Evolutionary conservation across 2,888 invertebrate species (phyloP), one percentile per base, ranked within the genome.

Genomic region (Heteromyza rotundicornis): DNA sequence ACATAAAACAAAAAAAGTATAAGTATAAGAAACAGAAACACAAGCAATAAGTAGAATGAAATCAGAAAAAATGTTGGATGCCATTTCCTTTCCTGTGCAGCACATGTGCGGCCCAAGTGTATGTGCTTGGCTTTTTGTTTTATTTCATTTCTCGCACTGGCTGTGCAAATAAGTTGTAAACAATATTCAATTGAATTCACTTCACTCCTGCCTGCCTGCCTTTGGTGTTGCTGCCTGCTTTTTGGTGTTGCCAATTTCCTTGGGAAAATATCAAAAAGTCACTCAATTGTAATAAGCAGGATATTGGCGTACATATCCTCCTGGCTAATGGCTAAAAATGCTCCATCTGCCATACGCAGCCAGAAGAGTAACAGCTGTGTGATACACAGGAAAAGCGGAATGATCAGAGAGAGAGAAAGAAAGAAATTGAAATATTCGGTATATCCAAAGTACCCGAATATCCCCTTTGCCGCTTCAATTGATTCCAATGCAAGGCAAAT

Each of bases 251-350:
- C 8, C 54, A 54, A 54, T 54, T 54, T n/a, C 35, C 7, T 54
- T 36, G 54, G 2, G 14, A 19, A 36, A 35, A 22, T 54, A 36
- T 36, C 54, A 36, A 54, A 54, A 54, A 54, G 54, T 54, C 36
- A 54, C 20, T 54, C 20, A 32, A 52, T 52, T 52, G 52, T 52
- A 52, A 52, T 52, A 54, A 54, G 22, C 19, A 54, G 54, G 35
- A 54, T 54, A 54, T 54, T 54, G 36, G 2, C 23, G 14, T 20
- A 54, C 32, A 53, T 53, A 16, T 40, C 40, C 32, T 32, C 10
- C 52, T 8, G 14, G 52, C 32, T 53, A 53, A 53, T 53, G 24
- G 22, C 17, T 27, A n/a, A 12, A 17, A 7, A 32, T 2, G 14
- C 19, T 5, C 19, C 14, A 51, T 22, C 19, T 32, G 7, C 32